These are phyloP conservation scores for Dromas ardeola DNA, from an alignment of 2,113 vertebrate genomes.

Conservation along the genomic window DNA sequence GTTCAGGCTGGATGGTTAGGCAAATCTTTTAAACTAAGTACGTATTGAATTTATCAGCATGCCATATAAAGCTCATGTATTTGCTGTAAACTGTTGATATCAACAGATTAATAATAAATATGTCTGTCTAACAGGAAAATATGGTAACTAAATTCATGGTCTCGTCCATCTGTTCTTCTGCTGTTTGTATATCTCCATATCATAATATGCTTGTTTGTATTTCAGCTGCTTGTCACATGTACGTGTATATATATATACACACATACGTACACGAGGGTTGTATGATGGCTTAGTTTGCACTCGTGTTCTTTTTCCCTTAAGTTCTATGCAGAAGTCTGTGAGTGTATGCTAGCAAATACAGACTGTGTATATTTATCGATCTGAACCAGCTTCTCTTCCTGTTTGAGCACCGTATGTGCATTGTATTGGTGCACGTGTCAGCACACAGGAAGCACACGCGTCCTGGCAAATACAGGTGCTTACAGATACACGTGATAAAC, in stretches of 20 bases:
- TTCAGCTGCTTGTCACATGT: not conserved
- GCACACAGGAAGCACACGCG: not conserved
- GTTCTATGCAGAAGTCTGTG: not conserved
- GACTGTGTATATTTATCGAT: not conserved
- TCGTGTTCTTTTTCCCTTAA: not conserved
- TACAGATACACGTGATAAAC: accelerated
- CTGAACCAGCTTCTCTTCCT: not conserved
- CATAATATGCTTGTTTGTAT: not conserved
- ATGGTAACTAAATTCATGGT: not conserved
- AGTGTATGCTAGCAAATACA: not conserved
- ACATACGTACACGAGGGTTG: not conserved
- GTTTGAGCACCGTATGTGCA: accelerated
- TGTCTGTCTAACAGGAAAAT: not conserved
- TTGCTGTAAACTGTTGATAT: not conserved
- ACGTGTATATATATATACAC: accelerated
- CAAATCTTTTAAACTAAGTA: not conserved
- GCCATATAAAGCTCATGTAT: not conserved
- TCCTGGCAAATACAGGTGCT: not conserved
- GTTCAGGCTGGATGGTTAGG: not conserved
- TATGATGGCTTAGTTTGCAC: not conserved
- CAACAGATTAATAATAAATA: constrained; percentile 33
- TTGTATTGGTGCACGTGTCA: accelerated
- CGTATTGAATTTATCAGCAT: not conserved
- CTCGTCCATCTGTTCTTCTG: constrained; percentile 16
- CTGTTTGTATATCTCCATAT: not conserved